Evolutionary conservation across 1,140 invertebrate species (phyloP).

Genomic region (Marisa cornuarietis): DNA sequence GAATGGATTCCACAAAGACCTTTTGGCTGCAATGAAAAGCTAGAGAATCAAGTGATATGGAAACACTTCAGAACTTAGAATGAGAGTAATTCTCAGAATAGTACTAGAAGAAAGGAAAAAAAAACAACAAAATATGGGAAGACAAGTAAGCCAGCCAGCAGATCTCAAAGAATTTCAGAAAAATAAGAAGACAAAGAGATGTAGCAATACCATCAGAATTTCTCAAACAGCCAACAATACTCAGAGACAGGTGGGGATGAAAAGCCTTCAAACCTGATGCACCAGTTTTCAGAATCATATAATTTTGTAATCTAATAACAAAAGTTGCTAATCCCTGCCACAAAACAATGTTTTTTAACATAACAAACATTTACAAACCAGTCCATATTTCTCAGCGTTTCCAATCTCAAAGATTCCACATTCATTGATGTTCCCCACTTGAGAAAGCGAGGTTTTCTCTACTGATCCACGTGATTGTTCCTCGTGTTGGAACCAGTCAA

Average conservation of each 20-base stretch:
- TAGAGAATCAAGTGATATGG: neutral
- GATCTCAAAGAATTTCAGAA: neutral
- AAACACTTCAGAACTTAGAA: neutral
- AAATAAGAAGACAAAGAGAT: neutral
- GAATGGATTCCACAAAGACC: no score
- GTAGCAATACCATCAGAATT: neutral
- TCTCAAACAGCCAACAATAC: neutral
- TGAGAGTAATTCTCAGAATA: neutral
- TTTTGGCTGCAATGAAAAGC: no score
- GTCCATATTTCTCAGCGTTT: constrained; percentile 1
- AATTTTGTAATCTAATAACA: neutral
- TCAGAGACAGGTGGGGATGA: neutral
- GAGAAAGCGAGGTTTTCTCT: constrained; percentile 57
- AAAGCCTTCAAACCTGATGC: neutral
- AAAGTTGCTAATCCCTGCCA: neutral
- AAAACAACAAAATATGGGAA: neutral
- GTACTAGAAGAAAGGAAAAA: neutral
- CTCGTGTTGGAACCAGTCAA: constrained; percentile 57
- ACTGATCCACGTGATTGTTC: constrained; percentile 60
- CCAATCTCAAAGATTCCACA: constrained; percentile 53
- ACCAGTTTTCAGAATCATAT: neutral
- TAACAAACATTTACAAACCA: neutral
- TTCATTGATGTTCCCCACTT: constrained; percentile 55
- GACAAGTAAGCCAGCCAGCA: neutral
- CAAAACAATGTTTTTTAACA: neutral